Evolutionary conservation across 2,888 invertebrate species (phyloP).

Genomic region (Lasius platythorax): DNA sequence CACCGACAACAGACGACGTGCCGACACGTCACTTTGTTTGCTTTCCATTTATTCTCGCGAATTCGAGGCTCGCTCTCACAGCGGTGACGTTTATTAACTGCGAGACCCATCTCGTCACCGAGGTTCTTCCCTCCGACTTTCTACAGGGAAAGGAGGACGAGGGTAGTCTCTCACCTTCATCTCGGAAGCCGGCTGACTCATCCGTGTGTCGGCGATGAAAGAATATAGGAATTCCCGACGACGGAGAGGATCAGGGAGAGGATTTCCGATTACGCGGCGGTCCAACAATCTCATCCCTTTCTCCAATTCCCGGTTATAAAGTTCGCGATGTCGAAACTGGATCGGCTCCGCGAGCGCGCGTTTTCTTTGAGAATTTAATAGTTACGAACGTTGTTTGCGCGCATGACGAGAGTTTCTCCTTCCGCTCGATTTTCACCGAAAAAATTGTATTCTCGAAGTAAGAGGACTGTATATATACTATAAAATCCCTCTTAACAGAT

Average conservation of each 20-base stretch:
- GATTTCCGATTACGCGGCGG: constrained; percentile 6
- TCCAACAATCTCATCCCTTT: not conserved
- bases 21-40: constrained; percentile 52
- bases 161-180: not conserved
- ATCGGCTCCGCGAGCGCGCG: not conserved
- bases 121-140: constrained; percentile 11
- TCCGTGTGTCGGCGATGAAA: not conserved
- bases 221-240: not conserved
- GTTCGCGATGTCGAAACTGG: not conserved
- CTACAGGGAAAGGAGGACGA: not conserved
- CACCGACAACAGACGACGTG: constrained; percentile 28
- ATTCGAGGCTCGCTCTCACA: constrained; percentile 34
- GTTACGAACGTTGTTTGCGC: constrained; percentile 18
- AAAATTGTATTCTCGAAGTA: too few species aligned
- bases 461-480: too few species aligned
- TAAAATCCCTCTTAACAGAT: too few species aligned
- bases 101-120: constrained; percentile 24
- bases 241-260: not conserved
- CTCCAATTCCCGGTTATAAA: constrained; percentile 25
- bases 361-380: constrained; percentile 43
- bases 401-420: not conserved
- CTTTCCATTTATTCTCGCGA: constrained; percentile 47
- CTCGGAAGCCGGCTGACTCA: not conserved
- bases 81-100: constrained; percentile 46
- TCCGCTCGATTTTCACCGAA: not conserved